Percentiles rank a stretch among this genome's conserved stretches.
Conservation (phyloP, 2,797 vertebrate species). For the Sandelia bainsii region DNA sequence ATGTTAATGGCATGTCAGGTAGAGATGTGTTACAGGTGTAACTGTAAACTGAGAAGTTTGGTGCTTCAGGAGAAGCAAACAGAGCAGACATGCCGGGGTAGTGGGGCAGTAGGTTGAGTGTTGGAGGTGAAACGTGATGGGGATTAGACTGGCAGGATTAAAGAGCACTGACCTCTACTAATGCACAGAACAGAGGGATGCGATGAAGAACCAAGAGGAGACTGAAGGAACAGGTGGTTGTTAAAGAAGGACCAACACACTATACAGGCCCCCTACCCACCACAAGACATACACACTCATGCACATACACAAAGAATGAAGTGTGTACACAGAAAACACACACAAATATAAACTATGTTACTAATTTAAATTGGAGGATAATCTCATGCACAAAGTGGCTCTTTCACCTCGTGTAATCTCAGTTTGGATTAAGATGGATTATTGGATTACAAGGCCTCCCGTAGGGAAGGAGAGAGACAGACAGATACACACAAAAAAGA, state of each 20-base stretch:
- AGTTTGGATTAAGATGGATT: slow-evolving; percentile 80
- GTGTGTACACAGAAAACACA: slow-evolving; percentile 1
- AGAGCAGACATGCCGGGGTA: slow-evolving; percentile 48
- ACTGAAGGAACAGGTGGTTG: slow-evolving; percentile 58
- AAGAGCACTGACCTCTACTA: slow-evolving; percentile 68
- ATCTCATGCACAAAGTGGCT: slow-evolving; percentile 80
- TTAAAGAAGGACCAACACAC: slow-evolving; percentile 22
- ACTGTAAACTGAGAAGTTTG: slow-evolving; percentile 8
- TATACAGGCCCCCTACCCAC: background rate
- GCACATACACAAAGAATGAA: background rate
- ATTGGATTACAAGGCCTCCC: slow-evolving; percentile 76
- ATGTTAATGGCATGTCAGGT: slow-evolving; percentile 9
- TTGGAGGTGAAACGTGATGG: slow-evolving; percentile 78
- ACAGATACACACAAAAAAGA: slow-evolving; percentile 28
- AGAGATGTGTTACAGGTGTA: slow-evolving; percentile 27
- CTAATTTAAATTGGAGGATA: slow-evolving; percentile 66
- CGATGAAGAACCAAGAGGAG: slow-evolving; percentile 48
- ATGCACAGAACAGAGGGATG: slow-evolving; percentile 59
- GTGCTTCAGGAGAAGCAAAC: slow-evolving; percentile 1
- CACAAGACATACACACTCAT: background rate
- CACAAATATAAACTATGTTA: slow-evolving; percentile 11
- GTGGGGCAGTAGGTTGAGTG: slow-evolving; percentile 76
- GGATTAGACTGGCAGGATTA: slow-evolving; percentile 82
- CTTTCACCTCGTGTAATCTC: slow-evolving; percentile 80
- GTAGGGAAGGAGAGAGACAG: slow-evolving; percentile 15